A percentile compares a stretch with the other conserved stretches of the same genome.
Conservation (phyloP, 2,113 vertebrate species). For the Nothocercus julius region DNA sequence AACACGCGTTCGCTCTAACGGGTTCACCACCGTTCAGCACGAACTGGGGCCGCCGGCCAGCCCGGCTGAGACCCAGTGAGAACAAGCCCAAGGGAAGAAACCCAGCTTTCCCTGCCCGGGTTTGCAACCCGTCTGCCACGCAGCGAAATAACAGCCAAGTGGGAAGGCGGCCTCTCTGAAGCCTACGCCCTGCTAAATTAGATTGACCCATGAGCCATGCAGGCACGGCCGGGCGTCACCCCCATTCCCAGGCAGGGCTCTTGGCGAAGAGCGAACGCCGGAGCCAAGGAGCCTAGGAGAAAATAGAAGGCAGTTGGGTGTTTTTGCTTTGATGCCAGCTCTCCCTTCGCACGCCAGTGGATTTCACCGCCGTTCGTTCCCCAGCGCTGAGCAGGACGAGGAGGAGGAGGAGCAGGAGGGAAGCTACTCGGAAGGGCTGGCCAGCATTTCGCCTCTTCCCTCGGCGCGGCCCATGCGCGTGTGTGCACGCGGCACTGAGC, state of each 20-base stretch:
- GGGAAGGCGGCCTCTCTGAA: not conserved
- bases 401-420: not conserved
- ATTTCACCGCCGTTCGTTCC: not conserved
- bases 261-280: not conserved
- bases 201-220: constrained; percentile 50
- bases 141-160: not conserved
- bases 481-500: not conserved
- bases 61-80: not conserved
- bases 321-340: constrained; percentile 39
- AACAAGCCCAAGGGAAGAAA: constrained; percentile 47
- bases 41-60: not conserved
- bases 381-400: not conserved
- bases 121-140: fast-evolving
- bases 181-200: constrained; percentile 55
- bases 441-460: not conserved
- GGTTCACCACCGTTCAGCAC: fast-evolving
- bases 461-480: not conserved
- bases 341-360: not conserved
- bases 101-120: not conserved
- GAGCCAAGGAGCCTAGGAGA: constrained; percentile 39
- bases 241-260: constrained; percentile 52
- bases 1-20: not conserved
- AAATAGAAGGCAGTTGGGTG: constrained; percentile 9
- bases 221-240: not conserved
- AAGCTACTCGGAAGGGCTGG: not conserved